Conservation (phyloP, 2,888 invertebrate species). For the Crematogaster levior region DNA sequence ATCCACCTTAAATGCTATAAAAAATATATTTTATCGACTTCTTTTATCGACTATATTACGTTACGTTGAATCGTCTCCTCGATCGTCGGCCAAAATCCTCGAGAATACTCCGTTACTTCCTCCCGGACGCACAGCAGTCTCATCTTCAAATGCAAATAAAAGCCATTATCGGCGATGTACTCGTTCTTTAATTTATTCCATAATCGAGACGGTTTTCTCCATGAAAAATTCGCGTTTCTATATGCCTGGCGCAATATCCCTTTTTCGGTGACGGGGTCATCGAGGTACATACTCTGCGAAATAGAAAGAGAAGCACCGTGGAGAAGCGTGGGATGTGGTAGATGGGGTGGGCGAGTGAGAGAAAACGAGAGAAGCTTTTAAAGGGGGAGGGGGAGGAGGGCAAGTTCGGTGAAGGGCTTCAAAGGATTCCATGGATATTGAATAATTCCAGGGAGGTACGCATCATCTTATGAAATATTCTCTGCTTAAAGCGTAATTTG, state of each 20-base stretch:
- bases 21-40: not conserved
- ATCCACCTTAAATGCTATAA: not conserved
- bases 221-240: slow-evolving; percentile 13
- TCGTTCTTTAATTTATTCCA: slow-evolving; percentile 59
- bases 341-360: not conserved
- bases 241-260: slow-evolving; percentile 20
- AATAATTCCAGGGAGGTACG: slow-evolving; percentile 67
- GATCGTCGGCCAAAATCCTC: not conserved
- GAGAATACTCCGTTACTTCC: slow-evolving; percentile 14
- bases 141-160: slow-evolving; percentile 55
- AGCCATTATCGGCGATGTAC: slow-evolving; percentile 36
- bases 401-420: slow-evolving; percentile 56
- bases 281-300: not conserved
- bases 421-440: slow-evolving; percentile 71
- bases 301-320: slow-evolving; percentile 12
- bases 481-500: slow-evolving; percentile 41
- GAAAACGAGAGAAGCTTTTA: slow-evolving; percentile 33
- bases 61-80: not conserved
- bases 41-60: not conserved
- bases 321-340: slow-evolving; percentile 1
- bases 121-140: not conserved
- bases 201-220: slow-evolving; percentile 45
- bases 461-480: slow-evolving; percentile 67
- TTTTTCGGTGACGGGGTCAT: slow-evolving; percentile 50
- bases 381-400: no score